Conservation (phyloP, 2,113 vertebrate genomes). For the Rhabdornis inornatus region DNA sequence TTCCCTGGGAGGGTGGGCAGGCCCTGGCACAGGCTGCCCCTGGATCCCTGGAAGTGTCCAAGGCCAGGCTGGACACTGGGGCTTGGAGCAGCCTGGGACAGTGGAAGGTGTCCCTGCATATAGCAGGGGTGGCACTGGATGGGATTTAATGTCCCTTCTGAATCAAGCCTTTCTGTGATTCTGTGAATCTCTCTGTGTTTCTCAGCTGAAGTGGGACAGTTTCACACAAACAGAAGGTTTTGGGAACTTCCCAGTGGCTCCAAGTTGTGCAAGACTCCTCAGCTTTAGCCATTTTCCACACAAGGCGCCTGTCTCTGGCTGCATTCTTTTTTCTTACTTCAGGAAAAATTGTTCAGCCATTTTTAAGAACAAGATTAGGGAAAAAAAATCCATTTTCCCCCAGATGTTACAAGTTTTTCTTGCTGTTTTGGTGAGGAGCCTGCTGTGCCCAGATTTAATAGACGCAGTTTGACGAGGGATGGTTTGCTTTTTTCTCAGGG, state of each 20-base stretch:
- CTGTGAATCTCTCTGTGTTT: background rate
- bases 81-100: fast-evolving
- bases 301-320: background rate
- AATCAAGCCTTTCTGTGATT: background rate
- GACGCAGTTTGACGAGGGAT: background rate
- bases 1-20: fast-evolving
- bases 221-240: background rate
- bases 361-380: background rate
- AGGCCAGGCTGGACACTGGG: fast-evolving
- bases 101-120: background rate
- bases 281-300: background rate
- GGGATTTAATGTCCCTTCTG: background rate
- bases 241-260: background rate
- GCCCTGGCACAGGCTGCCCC: background rate
- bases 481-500: conserved; percentile 10
- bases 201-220: background rate
- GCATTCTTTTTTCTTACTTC: background rate
- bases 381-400: background rate
- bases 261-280: background rate
- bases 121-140: fast-evolving
- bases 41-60: background rate
- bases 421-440: conserved; percentile 9
- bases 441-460: conserved; percentile 11
- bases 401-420: background rate
- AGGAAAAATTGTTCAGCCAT: conserved; percentile 21